Percentiles rank a stretch among this genome's conserved stretches.
Evolutionary conservation across 2,888 invertebrate genomes (phyloP).

Genomic region (Podabrus alpinus): DNA sequence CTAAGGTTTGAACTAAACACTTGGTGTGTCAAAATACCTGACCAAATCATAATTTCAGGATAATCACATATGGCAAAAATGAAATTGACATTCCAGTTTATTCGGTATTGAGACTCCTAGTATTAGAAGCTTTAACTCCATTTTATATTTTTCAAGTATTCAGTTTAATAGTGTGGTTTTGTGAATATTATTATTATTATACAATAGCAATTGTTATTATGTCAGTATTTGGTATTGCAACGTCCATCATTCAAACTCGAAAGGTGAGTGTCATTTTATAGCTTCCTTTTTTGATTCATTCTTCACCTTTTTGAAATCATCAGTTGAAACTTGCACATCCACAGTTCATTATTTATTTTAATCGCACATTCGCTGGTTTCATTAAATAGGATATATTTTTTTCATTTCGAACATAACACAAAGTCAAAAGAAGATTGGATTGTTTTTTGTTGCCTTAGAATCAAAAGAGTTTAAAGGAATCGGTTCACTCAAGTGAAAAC

Average conservation of each 20-base stretch:
- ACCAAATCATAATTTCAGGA: slow-evolving; percentile 56
- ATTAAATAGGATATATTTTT: background rate
- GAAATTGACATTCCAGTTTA: slow-evolving; percentile 83
- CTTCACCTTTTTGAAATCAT: background rate
- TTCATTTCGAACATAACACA: background rate
- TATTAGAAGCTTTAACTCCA: slow-evolving; percentile 88
- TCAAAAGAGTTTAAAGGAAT: slow-evolving; percentile 84
- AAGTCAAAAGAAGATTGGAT: background rate
- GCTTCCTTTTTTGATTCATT: background rate
- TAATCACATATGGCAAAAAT: slow-evolving; percentile 80
- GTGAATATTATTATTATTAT: slow-evolving; percentile 87
- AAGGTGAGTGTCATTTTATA: slow-evolving; percentile 60
- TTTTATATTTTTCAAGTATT: slow-evolving; percentile 96
- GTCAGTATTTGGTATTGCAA: slow-evolving; percentile 81
- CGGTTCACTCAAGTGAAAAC: slow-evolving; percentile 74
- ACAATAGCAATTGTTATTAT: slow-evolving; percentile 83
- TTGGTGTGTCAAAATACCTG: background rate
- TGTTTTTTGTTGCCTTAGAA: slow-evolving; percentile 63
- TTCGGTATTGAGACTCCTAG: slow-evolving; percentile 70
- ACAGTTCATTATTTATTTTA: background rate
- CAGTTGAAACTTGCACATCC: no score
- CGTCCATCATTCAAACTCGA: slow-evolving; percentile 82
- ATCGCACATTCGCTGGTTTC: background rate
- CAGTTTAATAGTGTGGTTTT: slow-evolving; percentile 85
- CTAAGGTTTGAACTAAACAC: slow-evolving; percentile 60